Evolutionary conservation across 1,140 invertebrate genomes (phyloP).

Genomic region (Uloborus diversus): DNA sequence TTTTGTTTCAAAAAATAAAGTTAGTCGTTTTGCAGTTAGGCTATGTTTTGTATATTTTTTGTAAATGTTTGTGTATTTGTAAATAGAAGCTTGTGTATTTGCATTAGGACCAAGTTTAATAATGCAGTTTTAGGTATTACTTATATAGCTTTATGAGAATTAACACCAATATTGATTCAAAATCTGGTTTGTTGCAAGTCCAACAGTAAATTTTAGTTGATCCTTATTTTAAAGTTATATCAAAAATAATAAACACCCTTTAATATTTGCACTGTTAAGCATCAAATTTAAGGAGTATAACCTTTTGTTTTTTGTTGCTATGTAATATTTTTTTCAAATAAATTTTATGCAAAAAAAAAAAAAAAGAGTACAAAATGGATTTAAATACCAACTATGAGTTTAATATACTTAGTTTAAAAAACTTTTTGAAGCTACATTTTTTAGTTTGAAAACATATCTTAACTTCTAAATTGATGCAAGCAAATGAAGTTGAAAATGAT

Average conservation of each 20-base stretch:
- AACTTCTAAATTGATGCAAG: no score
- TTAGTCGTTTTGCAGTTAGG: conserved; percentile 39
- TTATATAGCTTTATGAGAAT: conserved; percentile 21
- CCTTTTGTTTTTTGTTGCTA: no score
- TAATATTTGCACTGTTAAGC: conserved; percentile 1
- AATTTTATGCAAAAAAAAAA: no score
- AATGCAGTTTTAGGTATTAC: conserved; percentile 33
- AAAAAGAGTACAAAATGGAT: no score
- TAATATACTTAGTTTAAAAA: no score
- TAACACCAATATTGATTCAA: background rate
- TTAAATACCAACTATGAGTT: no score
- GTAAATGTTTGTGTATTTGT: conserved; percentile 56
- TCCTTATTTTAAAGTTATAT: background rate
- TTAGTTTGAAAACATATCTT: no score
- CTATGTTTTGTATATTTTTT: conserved; percentile 57
- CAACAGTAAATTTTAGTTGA: background rate
- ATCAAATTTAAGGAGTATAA: no score
- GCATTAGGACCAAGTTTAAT: conserved; percentile 54
- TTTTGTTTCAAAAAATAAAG: conserved; percentile 28
- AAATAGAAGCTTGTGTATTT: conserved; percentile 53
- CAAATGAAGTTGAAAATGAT: no score
- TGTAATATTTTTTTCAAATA: no score
- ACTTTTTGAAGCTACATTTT: no score
- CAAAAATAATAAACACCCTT: background rate
- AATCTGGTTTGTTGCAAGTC: conserved; percentile 4